These are phyloP conservation scores for Cassiopea xamachana DNA, from an alignment of 30 jellyfish, hydroid and myxozoan species.

Conservation along the genomic window DNA sequence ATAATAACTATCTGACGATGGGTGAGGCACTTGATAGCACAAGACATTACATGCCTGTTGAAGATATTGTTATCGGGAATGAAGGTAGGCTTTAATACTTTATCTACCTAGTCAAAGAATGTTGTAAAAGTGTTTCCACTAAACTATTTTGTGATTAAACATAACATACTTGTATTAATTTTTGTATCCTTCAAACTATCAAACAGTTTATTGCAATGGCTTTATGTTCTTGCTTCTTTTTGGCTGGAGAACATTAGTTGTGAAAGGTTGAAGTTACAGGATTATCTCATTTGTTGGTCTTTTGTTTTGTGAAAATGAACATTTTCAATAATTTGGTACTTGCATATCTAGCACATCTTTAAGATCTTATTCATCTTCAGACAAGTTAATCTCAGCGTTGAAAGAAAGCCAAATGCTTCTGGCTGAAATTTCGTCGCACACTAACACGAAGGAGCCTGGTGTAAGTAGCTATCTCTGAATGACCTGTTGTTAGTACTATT, in stretches of 20 bases:
- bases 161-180: no score
- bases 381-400: slow-evolving; percentile 54
- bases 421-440: slow-evolving; percentile 61
- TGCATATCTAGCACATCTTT: no score
- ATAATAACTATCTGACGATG: slow-evolving; percentile 56
- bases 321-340: no score
- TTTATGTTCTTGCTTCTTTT: no score
- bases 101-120: background rate
- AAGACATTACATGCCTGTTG: slow-evolving; percentile 66
- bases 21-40: slow-evolving; percentile 73
- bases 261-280: no score
- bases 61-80: slow-evolving; percentile 37
- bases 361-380: background rate
- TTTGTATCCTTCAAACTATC: no score
- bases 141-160: no score
- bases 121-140: no score
- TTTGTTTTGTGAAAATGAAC: no score
- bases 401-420: slow-evolving; percentile 71
- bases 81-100: slow-evolving; percentile 20
- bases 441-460: slow-evolving; percentile 44
- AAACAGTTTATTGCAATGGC: no score
- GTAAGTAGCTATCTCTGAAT: slow-evolving; percentile 2
- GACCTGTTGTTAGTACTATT: background rate
- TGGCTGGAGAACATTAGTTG: no score
- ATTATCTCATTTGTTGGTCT: no score